phyloP scores from a whole-genome alignment of 2,797 vertebrate species.

The Neomorphus geoffroyi region DNA sequence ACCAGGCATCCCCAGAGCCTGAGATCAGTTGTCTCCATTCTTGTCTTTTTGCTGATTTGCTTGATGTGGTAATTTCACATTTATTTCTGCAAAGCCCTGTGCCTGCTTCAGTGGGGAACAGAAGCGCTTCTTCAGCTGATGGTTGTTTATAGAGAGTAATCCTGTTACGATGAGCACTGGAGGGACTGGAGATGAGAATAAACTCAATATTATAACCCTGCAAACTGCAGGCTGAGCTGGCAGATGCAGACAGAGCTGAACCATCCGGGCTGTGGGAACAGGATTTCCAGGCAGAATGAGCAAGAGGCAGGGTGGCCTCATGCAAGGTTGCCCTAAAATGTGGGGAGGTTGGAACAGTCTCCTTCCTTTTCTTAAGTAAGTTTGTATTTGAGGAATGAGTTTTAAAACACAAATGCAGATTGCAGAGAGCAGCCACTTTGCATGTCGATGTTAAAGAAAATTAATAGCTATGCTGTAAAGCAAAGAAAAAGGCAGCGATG shows the following conservation, averaged over 20 bases:
- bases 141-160: slow-evolving; percentile 66
- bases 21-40: not conserved
- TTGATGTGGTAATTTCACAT: fast-evolving
- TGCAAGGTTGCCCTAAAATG: not conserved
- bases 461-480: not conserved
- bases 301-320: not conserved
- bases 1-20: not conserved
- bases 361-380: not conserved
- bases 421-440: not conserved
- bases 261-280: not conserved
- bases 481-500: not conserved
- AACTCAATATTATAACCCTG: slow-evolving; percentile 17
- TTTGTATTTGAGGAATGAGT: not conserved
- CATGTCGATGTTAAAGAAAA: not conserved
- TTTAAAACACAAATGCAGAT: not conserved
- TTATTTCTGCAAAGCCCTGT: not conserved
- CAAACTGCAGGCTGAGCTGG: not conserved
- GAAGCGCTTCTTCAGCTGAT: slow-evolving; percentile 26
- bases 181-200: slow-evolving; percentile 38
- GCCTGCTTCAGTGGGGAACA: not conserved
- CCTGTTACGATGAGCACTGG: slow-evolving; percentile 41
- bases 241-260: not conserved
- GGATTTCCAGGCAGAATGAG: not conserved
- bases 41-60: not conserved
- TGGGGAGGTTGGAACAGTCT: not conserved